These are phyloP conservation scores for Bedellia somnulentella DNA, from an alignment of 2,888 invertebrate species.

Conservation along the genomic window DNA sequence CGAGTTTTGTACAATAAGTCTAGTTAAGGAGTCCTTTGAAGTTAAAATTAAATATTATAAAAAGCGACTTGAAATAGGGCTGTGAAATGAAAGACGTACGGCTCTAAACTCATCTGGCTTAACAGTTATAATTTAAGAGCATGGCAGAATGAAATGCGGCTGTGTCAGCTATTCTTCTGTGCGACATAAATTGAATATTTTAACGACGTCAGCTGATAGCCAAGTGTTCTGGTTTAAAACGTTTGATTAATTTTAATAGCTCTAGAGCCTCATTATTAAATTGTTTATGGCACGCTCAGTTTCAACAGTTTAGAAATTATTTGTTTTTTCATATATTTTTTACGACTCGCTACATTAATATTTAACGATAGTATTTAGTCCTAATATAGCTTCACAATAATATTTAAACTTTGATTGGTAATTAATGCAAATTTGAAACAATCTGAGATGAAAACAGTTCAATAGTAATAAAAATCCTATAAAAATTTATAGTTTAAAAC, in stretches of 20 bases:
- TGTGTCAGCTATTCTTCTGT: constrained; percentile 10
- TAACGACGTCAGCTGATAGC: constrained; percentile 7
- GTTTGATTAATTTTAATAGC: constrained; percentile 11
- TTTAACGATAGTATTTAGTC: too few relatives aligned
- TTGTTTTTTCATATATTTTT: too few relatives aligned
- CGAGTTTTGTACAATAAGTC: not conserved
- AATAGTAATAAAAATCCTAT: too few relatives aligned
- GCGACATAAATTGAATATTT: constrained; percentile 10
- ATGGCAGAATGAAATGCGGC: constrained; percentile 7
- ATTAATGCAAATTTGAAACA: too few relatives aligned
- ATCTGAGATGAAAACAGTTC: too few relatives aligned
- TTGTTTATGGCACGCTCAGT: constrained; percentile 2
- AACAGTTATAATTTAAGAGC: constrained; percentile 4
- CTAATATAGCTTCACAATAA: too few relatives aligned
- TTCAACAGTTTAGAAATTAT: too few relatives aligned
- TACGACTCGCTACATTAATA: too few relatives aligned
- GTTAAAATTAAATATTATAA: constrained; percentile 4
- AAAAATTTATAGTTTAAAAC: too few relatives aligned
- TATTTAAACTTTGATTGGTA: too few relatives aligned
- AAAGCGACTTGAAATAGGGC: constrained; percentile 3
- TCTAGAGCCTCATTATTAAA: constrained; percentile 1
- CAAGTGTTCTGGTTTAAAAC: constrained; percentile 8
- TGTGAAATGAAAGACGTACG: constrained; percentile 1
- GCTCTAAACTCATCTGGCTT: constrained; percentile 2
- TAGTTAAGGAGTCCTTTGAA: constrained; percentile 2